Evolutionary conservation across 1,140 invertebrate genomes (phyloP), one percentile per base, ranked within the genome.

Genomic region (Lordiphosa stackelbergi): DNA sequence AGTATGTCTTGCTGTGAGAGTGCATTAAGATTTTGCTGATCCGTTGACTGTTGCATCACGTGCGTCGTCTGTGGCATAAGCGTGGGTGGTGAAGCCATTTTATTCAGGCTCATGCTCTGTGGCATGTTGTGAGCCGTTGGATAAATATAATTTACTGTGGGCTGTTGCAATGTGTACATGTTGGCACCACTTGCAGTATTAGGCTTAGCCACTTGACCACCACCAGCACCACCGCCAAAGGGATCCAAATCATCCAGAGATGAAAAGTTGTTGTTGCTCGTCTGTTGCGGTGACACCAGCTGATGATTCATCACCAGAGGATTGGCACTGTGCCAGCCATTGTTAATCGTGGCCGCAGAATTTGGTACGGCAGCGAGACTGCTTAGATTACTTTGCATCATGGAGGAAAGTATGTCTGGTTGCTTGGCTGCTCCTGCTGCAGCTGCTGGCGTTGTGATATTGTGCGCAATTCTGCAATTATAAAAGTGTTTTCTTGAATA

Each of bases 1-100:
- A 87, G 70, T 59, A 87, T 87, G 43, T 87, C 85, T 36, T 87
- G 85, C 37, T 87, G 85, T 16, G 85, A 85, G 11, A 87, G 59
- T 38, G 70, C 70, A 59, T 87, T 87, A 2, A 87, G 49, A 73
- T 87, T 87, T 41, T 79, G 78, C 41, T 66, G 70, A 72, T 86
- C 85, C 31, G 66, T 36, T 2, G 70, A 11, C n/a, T 73, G 40
- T 11, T 62, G 40, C 24, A 53, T 41, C 40, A 38, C 28, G 10
- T 66, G 54, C 38, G 60, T 63, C 55, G 60, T 63, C 55, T 84
- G 78, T 2, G 73, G 73, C 59, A 66, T 57, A 5, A 83, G 52
- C 37, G 69, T 66, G 19, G 59, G 24, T 19, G 72, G 51, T 9
- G 70, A 40, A 9, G 57, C 19, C 41, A 57, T 78, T n/a, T 66